Base-by-base conservation (phyloP, 2,888 invertebrate species). In the Eurytoma californica region DNA sequence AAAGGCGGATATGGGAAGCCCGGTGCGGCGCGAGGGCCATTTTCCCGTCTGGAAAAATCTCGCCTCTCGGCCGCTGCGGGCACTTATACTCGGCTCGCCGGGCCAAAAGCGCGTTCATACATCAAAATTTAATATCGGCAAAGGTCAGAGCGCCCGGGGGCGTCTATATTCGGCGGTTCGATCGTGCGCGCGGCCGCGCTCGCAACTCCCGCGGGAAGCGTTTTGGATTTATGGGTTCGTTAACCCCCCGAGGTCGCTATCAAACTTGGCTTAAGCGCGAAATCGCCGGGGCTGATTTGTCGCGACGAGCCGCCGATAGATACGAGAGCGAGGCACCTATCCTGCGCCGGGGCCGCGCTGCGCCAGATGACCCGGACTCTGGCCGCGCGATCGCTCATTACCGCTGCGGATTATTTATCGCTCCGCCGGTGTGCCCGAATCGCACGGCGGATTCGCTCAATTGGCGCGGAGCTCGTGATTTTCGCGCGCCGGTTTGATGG, bases 221-320 rank as follows among this genome's bases (percentile, higher is more conserved):
- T 79, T 72, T 78, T 81, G 82, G 83, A 84, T 84, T 83, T 84
- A 84, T 84, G 83, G 83, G 83, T 84, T 83, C 82, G 83, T 83
- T 84, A 83, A 82, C 83, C 82, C 82, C 74, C 63, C 77, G 73
- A 79, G 47, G 77, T 73, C 53, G 73, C 79, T 80, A 81, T 82
- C 80, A 80, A 80, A 81, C 75, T 78, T 79, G 78, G 79, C 72
- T 80, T 79, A 82, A 69, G 58, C 78, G 69, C 79, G 74, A 49
- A 79, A 70, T 69, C 77, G 55, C 76, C 73, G 65, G 72, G 70
- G 72, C 80, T 81, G 82, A 83, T 84, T 83, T 83, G 83, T 83
- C 83, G 83, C 79, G 72, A 74, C 53, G 80, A 77, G 68, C n/a
- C 77, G 12, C n/a, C 39, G 51, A 51, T 53, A 12, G 69, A 58